Conservation (phyloP, 2,888 invertebrate species). For the Sclerodermus sp. region DNA sequence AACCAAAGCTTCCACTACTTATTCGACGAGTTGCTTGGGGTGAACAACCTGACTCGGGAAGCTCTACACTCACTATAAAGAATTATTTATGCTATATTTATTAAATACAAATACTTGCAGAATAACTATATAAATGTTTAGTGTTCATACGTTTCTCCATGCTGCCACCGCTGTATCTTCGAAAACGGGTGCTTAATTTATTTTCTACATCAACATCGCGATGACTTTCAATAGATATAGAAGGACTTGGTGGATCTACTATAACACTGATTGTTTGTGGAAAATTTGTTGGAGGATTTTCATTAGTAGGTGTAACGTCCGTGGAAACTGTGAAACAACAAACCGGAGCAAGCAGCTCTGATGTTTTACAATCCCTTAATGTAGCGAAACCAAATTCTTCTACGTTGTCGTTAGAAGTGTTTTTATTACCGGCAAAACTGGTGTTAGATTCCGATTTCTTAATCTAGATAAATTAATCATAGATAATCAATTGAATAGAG, state of each 20-base stretch:
- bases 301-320: slow-evolving; percentile 32
- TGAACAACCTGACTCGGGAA: slow-evolving; percentile 67
- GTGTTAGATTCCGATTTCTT: no score
- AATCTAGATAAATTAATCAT: no score
- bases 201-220: slow-evolving; percentile 32
- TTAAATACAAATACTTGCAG: slow-evolving; percentile 3
- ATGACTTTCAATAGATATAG: slow-evolving; percentile 48
- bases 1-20: slow-evolving; percentile 81
- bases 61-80: slow-evolving; percentile 54
- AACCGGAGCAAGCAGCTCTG: slow-evolving; percentile 40
- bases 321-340: slow-evolving; percentile 43
- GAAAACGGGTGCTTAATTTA: slow-evolving; percentile 33
- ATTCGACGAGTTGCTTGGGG: slow-evolving; percentile 87
- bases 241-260: slow-evolving; percentile 56
- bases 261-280: slow-evolving; percentile 55
- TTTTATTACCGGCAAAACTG: background rate
- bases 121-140: slow-evolving; percentile 1
- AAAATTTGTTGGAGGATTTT: slow-evolving; percentile 36
- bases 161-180: slow-evolving; percentile 51
- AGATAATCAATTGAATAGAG: no score
- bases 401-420: slow-evolving; percentile 2
- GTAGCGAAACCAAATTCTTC: background rate
- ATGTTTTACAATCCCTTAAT: slow-evolving; percentile 17
- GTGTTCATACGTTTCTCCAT: slow-evolving; percentile 54
- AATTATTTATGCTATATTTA: slow-evolving; percentile 8